Evolutionary conservation across 2,797 vertebrate genomes (phyloP).

Genomic region (Picus viridis): DNA sequence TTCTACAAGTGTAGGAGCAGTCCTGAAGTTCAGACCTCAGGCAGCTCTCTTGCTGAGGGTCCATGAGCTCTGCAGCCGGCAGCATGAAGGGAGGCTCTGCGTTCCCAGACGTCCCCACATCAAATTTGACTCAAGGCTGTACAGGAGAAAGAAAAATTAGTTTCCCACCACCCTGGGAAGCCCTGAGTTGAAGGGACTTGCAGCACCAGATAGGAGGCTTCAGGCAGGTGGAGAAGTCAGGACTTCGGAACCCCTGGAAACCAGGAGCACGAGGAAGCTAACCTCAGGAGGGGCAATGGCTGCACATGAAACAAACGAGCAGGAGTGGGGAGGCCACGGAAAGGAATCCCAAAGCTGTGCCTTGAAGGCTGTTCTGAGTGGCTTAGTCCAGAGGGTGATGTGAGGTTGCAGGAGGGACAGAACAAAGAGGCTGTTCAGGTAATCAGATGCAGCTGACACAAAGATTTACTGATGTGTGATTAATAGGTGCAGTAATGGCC

Average conservation of each 20-base stretch:
- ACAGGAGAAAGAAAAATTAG: not conserved
- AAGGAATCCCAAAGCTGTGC: not conserved
- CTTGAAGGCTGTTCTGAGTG: not conserved
- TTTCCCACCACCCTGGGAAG: not conserved
- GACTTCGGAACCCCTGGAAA: not conserved
- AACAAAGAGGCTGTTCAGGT: not conserved
- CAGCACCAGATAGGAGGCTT: not conserved
- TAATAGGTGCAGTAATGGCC: not conserved
- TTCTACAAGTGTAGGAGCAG: not conserved
- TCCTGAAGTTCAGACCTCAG: not conserved
- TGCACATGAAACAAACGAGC: not conserved
- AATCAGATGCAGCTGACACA: fast-evolving
- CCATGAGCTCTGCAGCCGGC: not conserved
- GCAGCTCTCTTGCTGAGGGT: not conserved
- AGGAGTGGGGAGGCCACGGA: not conserved
- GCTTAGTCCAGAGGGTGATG: not conserved
- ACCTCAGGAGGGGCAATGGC: not conserved
- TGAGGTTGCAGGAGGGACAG: not conserved
- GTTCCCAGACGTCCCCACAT: not conserved
- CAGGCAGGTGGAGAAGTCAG: not conserved
- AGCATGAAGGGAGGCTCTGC: not conserved
- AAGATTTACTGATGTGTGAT: not conserved
- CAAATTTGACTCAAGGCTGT: not conserved
- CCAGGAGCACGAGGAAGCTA: not conserved
- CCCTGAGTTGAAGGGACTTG: not conserved